Conservation (phyloP, 2,888 invertebrate species). For the Hedya salicella region DNA sequence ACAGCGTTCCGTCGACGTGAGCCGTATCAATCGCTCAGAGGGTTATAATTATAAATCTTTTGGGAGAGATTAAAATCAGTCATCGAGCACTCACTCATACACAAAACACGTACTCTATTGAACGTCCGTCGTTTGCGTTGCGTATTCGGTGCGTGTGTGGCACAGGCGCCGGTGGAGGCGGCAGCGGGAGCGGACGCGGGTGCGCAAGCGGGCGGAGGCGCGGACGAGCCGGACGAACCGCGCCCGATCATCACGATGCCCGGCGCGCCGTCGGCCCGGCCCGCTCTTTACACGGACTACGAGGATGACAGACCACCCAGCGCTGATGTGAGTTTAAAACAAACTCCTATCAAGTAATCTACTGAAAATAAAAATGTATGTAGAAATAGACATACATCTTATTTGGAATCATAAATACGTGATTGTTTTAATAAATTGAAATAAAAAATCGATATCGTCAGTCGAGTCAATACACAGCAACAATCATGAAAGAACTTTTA, state of each 20-base stretch:
- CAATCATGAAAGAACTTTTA: too few species aligned
- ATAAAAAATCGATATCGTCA: too few species aligned
- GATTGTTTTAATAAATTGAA: too few species aligned
- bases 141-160: conserved; percentile 40
- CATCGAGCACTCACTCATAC: conserved; percentile 21
- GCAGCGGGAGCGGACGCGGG: conserved; percentile 38
- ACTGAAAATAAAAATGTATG: too few species aligned
- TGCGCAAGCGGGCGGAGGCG: conserved; percentile 33
- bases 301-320: conserved; percentile 61
- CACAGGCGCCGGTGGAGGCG: conserved; percentile 41
- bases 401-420: too few species aligned
- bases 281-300: conserved; percentile 52
- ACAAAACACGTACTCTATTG: conserved; percentile 36
- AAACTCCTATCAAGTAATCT: too few species aligned
- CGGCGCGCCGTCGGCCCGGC: conserved; percentile 55
- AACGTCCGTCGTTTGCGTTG: conserved; percentile 38
- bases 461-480: too few species aligned
- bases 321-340: conserved; percentile 52
- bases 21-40: too few species aligned
- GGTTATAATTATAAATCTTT: too few species aligned
- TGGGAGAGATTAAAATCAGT: conserved; percentile 9
- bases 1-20: too few species aligned
- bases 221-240: conserved; percentile 48
- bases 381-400: too few species aligned
- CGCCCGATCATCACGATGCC: conserved; percentile 74